phyloP scores from a whole-genome alignment of 2,797 vertebrate species.

The Phrynocephalus guinanensis region DNA sequence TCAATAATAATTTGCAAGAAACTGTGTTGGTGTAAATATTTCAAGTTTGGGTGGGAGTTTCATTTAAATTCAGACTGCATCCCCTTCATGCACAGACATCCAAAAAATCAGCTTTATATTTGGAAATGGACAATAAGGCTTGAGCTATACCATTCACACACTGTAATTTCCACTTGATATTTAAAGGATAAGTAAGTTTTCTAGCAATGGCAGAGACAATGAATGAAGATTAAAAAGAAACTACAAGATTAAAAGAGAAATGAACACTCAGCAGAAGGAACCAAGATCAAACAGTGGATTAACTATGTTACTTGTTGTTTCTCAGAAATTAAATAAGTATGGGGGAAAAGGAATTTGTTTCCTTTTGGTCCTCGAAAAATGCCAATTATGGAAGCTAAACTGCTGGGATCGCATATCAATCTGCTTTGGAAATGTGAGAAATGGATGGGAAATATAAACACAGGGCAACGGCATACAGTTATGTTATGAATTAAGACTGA shows the following conservation, averaged over 20 bases:
- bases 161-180: conserved; percentile 70
- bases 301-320: conserved; percentile 83
- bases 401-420: conserved; percentile 82
- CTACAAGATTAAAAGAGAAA: conserved; percentile 84
- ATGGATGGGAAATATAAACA: conserved; percentile 85
- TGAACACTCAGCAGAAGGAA: conserved; percentile 76
- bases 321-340: conserved; percentile 85
- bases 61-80: conserved; percentile 16
- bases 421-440: conserved; percentile 87
- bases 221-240: conserved; percentile 84
- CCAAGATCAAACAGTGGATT: conserved; percentile 85
- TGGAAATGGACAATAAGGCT: conserved; percentile 71
- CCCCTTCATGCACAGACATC: background rate
- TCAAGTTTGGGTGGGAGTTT: background rate
- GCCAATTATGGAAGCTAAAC: conserved; percentile 86
- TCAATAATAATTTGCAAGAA: too few species aligned
- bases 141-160: conserved; percentile 76
- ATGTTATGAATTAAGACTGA: conserved; percentile 85
- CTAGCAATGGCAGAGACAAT: conserved; percentile 76
- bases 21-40: conserved; percentile 22
- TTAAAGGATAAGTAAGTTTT: conserved; percentile 73
- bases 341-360: conserved; percentile 84
- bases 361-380: conserved; percentile 84
- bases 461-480: conserved; percentile 82
- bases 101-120: conserved; percentile 37